phyloP scores from a whole-genome alignment of 1,140 invertebrate genomes.

The Drosophila nigromelanica region DNA sequence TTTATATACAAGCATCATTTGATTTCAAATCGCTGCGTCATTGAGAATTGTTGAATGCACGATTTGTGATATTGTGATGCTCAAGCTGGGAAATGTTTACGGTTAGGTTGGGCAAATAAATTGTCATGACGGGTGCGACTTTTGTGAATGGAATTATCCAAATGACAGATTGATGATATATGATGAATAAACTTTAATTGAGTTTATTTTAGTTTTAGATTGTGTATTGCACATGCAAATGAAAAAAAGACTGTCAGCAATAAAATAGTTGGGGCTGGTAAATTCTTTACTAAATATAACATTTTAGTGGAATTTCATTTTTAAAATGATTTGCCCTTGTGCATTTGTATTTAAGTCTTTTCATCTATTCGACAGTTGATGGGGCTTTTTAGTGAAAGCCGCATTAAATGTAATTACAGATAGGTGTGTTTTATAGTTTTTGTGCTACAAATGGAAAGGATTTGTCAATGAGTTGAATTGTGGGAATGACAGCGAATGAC shows the following conservation, averaged over 20 bases:
- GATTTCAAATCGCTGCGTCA: slow-evolving; percentile 4
- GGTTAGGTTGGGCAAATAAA: neutral
- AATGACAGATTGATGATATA: too few species aligned
- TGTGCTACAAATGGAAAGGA: too few species aligned
- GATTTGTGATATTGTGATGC: slow-evolving; percentile 8
- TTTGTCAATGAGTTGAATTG: too few species aligned
- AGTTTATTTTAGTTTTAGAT: too few species aligned
- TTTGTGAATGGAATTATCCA: too few species aligned
- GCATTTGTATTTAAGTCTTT: neutral
- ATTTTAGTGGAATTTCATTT: neutral
- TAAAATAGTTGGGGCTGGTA: too few species aligned
- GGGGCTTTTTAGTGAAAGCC: neutral
- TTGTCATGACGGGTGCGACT: neutral
- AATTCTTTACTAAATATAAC: neutral
- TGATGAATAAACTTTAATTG: too few species aligned
- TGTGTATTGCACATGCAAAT: too few species aligned
- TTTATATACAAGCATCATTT: slow-evolving; percentile 39
- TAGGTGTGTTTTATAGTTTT: too few species aligned
- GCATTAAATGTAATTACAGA: neutral
- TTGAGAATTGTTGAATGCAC: slow-evolving; percentile 14
- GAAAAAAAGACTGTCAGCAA: neutral
- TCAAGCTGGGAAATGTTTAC: neutral
- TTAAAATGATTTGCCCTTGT: neutral
- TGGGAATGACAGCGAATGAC: too few species aligned
- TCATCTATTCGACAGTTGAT: neutral